Conservation (phyloP, 37 sponge, comb jelly and placozoan genomes). For the Beroe forskalii region DNA sequence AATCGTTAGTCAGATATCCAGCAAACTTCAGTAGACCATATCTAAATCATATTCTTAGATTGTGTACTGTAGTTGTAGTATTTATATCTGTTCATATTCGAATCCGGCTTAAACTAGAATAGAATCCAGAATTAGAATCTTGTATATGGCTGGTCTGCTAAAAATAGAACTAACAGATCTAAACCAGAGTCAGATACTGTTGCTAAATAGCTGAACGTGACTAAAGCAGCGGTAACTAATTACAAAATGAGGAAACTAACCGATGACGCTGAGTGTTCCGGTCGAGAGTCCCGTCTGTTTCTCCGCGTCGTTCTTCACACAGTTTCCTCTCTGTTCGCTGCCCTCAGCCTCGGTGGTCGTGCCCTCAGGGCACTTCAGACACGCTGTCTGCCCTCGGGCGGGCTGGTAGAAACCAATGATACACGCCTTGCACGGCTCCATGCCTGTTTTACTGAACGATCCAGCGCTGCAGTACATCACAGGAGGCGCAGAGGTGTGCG, state of each 20-base stretch:
- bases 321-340: not conserved
- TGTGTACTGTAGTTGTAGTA: too few species aligned
- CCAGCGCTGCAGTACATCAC: not conserved
- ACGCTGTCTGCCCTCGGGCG: not conserved
- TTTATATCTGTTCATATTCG: too few species aligned
- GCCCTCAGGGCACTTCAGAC: conserved; percentile 45
- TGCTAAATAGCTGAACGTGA: too few species aligned
- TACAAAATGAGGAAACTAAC: too few species aligned
- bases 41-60: not conserved
- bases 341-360: not conserved
- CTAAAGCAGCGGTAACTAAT: too few species aligned
- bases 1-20: not conserved
- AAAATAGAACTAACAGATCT: too few species aligned
- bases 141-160: too few species aligned
- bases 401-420: not conserved
- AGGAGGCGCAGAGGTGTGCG: not conserved
- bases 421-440: not conserved
- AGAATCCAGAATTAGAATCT: too few species aligned
- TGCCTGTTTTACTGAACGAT: conserved; percentile 8
- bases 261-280: conserved; percentile 61
- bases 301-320: not conserved
- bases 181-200: too few species aligned
- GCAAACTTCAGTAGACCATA: not conserved
- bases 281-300: conserved; percentile 56
- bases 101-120: too few species aligned